Conservation (phyloP, 2,797 vertebrate species). For the Poeciliopsis paucimaculata region DNA sequence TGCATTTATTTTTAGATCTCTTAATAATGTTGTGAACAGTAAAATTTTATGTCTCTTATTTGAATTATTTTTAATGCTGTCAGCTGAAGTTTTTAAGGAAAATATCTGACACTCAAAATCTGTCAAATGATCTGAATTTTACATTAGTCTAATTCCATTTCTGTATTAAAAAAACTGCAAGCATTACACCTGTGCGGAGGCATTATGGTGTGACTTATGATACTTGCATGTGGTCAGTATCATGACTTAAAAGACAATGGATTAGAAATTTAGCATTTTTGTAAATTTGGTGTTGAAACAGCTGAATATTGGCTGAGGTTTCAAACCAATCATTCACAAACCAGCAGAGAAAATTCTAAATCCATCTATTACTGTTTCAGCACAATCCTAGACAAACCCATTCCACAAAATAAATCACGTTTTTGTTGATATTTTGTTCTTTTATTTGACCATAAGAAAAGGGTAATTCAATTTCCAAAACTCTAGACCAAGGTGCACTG, state of each 20-base stretch:
- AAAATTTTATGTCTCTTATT: not conserved
- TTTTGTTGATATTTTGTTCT: too few species aligned
- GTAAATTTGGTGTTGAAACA: not conserved
- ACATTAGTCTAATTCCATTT: not conserved
- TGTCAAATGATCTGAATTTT: not conserved
- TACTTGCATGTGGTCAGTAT: not conserved
- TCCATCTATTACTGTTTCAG: too few species aligned
- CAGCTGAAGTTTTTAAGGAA: not conserved
- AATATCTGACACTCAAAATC: not conserved
- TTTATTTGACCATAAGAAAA: too few species aligned
- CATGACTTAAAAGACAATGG: not conserved
- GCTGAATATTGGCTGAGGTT: not conserved
- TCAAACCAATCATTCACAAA: too few species aligned
- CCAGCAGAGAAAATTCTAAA: too few species aligned
- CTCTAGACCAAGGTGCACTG: not conserved
- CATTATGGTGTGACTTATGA: not conserved
- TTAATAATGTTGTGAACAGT: not conserved
- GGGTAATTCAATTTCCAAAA: not conserved
- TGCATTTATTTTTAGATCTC: not conserved
- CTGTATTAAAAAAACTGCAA: not conserved
- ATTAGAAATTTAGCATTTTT: not conserved
- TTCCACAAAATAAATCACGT: too few species aligned
- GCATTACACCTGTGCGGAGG: not conserved
- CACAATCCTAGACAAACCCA: too few species aligned
- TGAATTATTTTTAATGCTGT: not conserved